Base-by-base conservation (phyloP, 2,888 invertebrate genomes). In the Seira ritae region DNA sequence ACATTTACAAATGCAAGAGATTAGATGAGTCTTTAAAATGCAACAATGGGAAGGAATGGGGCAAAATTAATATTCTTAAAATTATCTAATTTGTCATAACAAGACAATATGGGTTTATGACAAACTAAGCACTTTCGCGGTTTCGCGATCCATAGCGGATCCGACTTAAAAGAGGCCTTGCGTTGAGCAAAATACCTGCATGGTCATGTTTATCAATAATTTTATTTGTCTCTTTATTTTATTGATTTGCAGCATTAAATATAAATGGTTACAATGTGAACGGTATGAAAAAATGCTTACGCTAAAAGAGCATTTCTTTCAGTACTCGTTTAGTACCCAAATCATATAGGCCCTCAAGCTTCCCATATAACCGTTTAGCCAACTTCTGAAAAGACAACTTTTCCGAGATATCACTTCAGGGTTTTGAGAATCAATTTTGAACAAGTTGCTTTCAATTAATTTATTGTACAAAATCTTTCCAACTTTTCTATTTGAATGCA, bases 341-440 rank as follows among this genome's bases (percentile, higher is more conserved):
- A 71, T 87, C 87, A 22, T 86, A 71, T 37, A 87, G 24, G 1
- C 42, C 50, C 19, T 78, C 20, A 8, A 79, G 75, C 46, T 77
- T 55, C 10, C 70, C 17, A 50, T 71, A 88, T 0, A 86, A 0
- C 19, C 71, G n/a, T 22, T 46, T 83, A 0, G 88, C 88, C 1
- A 84, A n/a, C 15, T 82, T 83, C 65, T 88, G 87, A 78, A 85
- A 87, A 0, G 15, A 12, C 23, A 12, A 24, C 55, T 75, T 83
- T 67, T 87, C 88, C 3, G 90, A 90, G n/a, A 91, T 89, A 89
- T 87, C n/a, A 91, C 89, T 65, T 89, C 89, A 42, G 88, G 87
- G 78, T 89, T 89, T 90, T 90, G 19, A 77, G 85, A 17, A 24
- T 74, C 46, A 0, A 66, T 22, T 2, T 50, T 23, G 4, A 42